Evolutionary conservation across 2,797 vertebrate species (phyloP), one percentile per base, ranked within the genome.

Genomic region (Artibeus lituratus): DNA sequence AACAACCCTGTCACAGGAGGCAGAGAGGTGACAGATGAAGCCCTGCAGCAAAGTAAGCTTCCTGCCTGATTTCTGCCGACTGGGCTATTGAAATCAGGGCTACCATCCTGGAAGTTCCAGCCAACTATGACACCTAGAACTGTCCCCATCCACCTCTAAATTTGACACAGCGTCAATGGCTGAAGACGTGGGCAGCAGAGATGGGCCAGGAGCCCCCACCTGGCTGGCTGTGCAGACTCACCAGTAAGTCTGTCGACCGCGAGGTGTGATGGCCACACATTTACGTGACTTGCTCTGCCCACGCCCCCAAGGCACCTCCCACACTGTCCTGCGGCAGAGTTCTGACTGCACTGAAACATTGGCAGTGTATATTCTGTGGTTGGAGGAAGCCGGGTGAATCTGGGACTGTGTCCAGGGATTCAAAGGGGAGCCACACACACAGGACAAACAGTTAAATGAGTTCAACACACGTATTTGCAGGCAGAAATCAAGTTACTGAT

Each of bases 261-360:
- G 44, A 1, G 0, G 3, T 8, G n/a, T 37, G 8, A 7, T 2
- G 29, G 11, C 2, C 2, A 1, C n/a, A 11, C 42, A 16, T 0
- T 3, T 5, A 19, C 6, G 10, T 0, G 21, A 10, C 62, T 24
- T 24, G 15, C 6, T 12, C 2, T 2, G 4, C 1, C 0, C 32
- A 37, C 16, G 10, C 0, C 12, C 32, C 24, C 37, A 19, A 39
- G n/a, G 47, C 8, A 39, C 35, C 18, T 22, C 55, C 22, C 10
- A 9, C 59, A 42, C 39, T 21, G 8, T 5, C 14, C 32, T 10
- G 5, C 0, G n/a, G 26, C 24, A 11, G 47, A 65, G 49, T 7
- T 62, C 73, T 22, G 12, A 53, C 10, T 15, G 2, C 7, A 7
- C 8, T 21, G 19, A 65, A 42, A 44, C 39, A 42, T 42, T 42